phyloP scores from a whole-genome alignment of 2,888 invertebrate genomes.

The Acholoe squamosa region DNA sequence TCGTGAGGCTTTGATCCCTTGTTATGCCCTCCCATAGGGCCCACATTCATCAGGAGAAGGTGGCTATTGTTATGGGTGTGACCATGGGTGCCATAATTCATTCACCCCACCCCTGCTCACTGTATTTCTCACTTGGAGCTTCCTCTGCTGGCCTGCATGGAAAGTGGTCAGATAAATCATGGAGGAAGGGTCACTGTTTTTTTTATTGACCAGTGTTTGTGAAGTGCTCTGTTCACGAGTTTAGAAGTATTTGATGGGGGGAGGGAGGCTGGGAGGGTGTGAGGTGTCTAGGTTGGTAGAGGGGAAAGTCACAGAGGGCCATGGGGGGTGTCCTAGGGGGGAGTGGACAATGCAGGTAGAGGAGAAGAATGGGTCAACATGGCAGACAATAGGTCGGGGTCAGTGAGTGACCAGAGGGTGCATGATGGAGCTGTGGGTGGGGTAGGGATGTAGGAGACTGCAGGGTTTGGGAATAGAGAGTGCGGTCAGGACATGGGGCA shows the following conservation, averaged over 20 bases:
- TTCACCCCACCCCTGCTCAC: not conserved
- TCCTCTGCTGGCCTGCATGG: not conserved
- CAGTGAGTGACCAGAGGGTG: not conserved
- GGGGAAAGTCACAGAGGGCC: not conserved
- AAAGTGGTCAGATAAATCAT: conserved; percentile 43
- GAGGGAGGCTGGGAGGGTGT: not conserved
- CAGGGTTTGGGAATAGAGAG: not conserved
- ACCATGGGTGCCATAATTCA: not conserved
- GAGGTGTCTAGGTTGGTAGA: too few species aligned
- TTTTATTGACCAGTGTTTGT: conserved; percentile 32
- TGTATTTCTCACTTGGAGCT: not conserved
- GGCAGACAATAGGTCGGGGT: not conserved
- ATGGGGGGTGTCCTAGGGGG: not conserved
- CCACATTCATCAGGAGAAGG: not conserved
- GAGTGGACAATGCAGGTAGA: not conserved
- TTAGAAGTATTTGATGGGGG: not conserved
- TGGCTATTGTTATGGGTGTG: not conserved
- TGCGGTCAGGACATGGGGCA: not conserved
- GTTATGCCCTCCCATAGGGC: not conserved
- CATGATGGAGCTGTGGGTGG: not conserved
- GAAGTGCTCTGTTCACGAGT: conserved; percentile 45
- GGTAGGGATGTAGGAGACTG: not conserved
- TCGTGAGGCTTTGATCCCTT: not conserved
- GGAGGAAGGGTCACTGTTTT: not conserved
- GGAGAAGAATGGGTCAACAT: conserved; percentile 26